Evolutionary conservation across 2,888 invertebrate genomes (phyloP), one percentile per base, ranked within the genome.

Genomic region (Epinotia ramella): DNA sequence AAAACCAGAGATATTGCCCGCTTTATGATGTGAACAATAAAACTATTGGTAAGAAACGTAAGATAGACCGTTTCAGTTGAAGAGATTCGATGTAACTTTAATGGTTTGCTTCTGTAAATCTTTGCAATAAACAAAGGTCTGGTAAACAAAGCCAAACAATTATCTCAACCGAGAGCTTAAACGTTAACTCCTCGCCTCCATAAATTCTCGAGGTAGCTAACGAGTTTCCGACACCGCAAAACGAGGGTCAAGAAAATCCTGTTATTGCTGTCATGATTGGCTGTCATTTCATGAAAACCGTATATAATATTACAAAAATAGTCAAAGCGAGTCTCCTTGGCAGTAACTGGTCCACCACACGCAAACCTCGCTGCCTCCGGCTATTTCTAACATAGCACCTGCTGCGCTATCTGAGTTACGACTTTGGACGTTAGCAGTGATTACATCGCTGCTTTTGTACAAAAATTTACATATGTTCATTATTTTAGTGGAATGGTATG

Each of bases 271-370:
- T 74, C 77, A 71, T 77, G 70, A 72, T 70, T 67, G 68, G 59
- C 83, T 81, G 84, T 85, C 87, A 81, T 85, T 87, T 90, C 90
- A 91, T 89, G 89, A 87, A 90, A 91, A 91, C 88, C 86, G 85
- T 90, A 86, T 89, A 89, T 91, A 89, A 91, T 92, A 76, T 92
- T 89, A 89, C 90, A 86, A 89, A 91, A 91, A 89, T 87, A 85
- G 83, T 86, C 87, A 85, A 80, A 83, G 83, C 86, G 87, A 89
- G 84, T 90, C 89, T 90, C 88, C 88, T 89, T 89, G 88, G 85
- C 87, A 73, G 78, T 87, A 92, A 92, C 92, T 90, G 86, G 93
- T 91, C 88, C 84, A 84, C 85, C 86, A 80, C 93, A 93, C 91
- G 92, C 93, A 92, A 92, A 90, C 91, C 91, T 85, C 83, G 78